phyloP scores from a whole-genome alignment of 2,797 vertebrate species.

The Rallus crepitans region DNA sequence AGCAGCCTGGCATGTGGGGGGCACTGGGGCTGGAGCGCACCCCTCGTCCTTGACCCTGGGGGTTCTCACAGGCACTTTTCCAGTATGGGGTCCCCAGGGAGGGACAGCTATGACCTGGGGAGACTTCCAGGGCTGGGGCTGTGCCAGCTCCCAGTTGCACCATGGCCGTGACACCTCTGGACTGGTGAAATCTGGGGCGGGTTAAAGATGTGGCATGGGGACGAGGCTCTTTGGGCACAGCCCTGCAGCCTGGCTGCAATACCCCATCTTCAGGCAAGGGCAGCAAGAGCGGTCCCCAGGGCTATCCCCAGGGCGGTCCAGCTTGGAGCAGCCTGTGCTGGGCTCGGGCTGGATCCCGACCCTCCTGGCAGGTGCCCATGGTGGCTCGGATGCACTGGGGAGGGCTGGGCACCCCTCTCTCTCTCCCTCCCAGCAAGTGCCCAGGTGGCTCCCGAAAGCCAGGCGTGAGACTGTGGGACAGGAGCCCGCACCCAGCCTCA shows the following conservation, averaged over 20 bases:
- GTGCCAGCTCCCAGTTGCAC: not conserved
- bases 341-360: not conserved
- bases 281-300: not conserved
- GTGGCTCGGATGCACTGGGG: not conserved
- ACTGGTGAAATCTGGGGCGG: not conserved
- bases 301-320: not conserved
- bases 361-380: not conserved
- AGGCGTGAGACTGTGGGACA: not conserved
- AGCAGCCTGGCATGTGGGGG: not conserved
- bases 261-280: fast-evolving
- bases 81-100: not conserved
- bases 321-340: not conserved
- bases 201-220: not conserved
- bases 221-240: not conserved
- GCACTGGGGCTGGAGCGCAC: fast-evolving
- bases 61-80: not conserved
- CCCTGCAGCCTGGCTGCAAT: not conserved
- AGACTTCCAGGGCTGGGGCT: not conserved
- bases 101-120: fast-evolving
- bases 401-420: not conserved
- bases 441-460: not conserved
- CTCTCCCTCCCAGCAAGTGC: not conserved
- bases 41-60: fast-evolving
- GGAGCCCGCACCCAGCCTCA: not conserved
- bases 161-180: not conserved